phyloP scores from a whole-genome alignment of 2,888 invertebrate genomes.

The Resseliella maxima region DNA sequence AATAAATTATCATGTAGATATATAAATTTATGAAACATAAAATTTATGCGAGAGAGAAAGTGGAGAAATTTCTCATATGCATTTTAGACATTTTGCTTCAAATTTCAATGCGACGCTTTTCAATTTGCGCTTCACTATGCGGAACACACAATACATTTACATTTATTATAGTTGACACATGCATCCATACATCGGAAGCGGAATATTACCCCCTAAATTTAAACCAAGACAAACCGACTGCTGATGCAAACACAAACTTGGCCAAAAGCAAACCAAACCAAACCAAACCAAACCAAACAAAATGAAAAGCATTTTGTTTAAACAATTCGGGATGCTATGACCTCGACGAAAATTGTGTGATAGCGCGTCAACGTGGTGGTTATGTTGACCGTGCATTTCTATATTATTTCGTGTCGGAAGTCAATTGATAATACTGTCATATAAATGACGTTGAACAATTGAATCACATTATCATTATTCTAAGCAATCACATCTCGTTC shows the following conservation, averaged over 20 bases:
- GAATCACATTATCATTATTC: constrained; percentile 36
- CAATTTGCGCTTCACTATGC: constrained; percentile 14
- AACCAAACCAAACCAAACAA: background rate
- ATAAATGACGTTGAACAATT: constrained; percentile 48
- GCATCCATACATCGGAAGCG: background rate
- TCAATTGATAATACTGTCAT: constrained; percentile 54
- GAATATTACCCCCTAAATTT: too few relatives aligned
- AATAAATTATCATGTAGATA: constrained; percentile 41
- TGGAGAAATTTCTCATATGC: constrained; percentile 19
- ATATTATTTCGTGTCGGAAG: constrained; percentile 26
- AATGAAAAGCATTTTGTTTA: background rate
- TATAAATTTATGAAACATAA: constrained; percentile 48
- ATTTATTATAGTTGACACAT: constrained; percentile 9
- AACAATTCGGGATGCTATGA: too few relatives aligned
- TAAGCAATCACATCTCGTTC: background rate
- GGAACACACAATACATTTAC: background rate
- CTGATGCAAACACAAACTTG: background rate
- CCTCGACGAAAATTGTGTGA: too few relatives aligned
- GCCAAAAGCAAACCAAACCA: background rate
- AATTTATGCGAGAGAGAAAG: constrained; percentile 28
- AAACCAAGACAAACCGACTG: too few relatives aligned
- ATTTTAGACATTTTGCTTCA: background rate
- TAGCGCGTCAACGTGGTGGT: too few relatives aligned
- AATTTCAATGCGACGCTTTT: constrained; percentile 37
- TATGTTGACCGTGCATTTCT: background rate